phyloP scores from a whole-genome alignment of 2,113 vertebrate genomes.

The Hemichromis elongatus region DNA sequence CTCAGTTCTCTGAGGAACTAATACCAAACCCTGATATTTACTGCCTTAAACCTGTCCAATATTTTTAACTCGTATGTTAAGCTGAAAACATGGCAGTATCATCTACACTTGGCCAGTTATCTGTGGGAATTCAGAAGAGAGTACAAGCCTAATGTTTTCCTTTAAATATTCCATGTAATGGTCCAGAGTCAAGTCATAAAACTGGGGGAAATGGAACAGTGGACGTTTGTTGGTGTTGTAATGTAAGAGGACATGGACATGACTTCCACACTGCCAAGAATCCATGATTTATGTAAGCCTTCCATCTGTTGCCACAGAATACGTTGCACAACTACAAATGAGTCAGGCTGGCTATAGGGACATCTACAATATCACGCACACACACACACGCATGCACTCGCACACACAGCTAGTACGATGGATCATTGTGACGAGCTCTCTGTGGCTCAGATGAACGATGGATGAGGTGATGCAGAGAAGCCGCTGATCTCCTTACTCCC shows the following conservation, averaged over 20 bases:
- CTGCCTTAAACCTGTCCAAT: neutral
- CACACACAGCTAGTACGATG: neutral
- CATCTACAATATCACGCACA: constrained; percentile 26
- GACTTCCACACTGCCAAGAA: constrained; percentile 50
- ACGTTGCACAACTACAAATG: constrained; percentile 47
- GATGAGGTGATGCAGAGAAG: constrained; percentile 60
- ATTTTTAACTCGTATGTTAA: neutral
- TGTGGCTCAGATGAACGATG: constrained; percentile 62
- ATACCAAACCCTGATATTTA: neutral
- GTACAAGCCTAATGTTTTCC: neutral
- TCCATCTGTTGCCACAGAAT: constrained; percentile 66
- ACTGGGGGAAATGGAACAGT: neutral
- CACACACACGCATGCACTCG: neutral
- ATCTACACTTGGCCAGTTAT: neutral
- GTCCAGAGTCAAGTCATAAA: constrained; percentile 23
- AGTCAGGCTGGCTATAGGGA: constrained; percentile 44
- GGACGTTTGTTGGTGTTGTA: constrained; percentile 47
- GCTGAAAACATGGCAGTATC: neutral
- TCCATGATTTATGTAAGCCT: constrained; percentile 60
- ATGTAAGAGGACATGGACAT: constrained; percentile 44
- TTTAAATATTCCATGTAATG: neutral
- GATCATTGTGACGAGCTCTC: constrained; percentile 28
- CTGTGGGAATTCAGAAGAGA: neutral
- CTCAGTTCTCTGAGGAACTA: neutral
- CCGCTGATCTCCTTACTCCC: constrained; percentile 54